Base-by-base conservation (phyloP, 2,888 invertebrate genomes). In the Liopterus haemorrhoidalis region DNA sequence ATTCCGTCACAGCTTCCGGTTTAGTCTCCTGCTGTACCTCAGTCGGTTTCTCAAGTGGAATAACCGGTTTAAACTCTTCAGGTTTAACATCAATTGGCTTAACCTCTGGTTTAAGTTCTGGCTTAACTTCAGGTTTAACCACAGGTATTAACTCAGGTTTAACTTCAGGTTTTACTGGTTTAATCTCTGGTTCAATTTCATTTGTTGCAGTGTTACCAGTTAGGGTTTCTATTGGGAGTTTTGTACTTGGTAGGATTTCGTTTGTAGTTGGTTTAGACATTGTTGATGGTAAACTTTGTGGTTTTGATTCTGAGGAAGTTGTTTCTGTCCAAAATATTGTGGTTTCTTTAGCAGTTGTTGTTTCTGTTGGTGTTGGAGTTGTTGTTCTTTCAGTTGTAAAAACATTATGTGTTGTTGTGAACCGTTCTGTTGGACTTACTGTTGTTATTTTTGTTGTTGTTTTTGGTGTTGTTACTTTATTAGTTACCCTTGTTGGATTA, bases 131-230 rank as follows among this genome's bases (percentile, higher is more conserved):
- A n/a, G n/a, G n/a, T n/a, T n/a, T n/a, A n/a, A n/a, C n/a, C n/a
- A n/a, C n/a, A n/a, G n/a, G n/a, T n/a, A n/a, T n/a, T n/a, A n/a
- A n/a, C n/a, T n/a, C n/a, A n/a, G n/a, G n/a, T n/a, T n/a, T n/a
- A n/a, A n/a, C n/a, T n/a, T n/a, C n/a, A 21, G 48, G 43, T 41
- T 50, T 40, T 19, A 42, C 32, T 4, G 58, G 55, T 33, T 53
- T 56, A 15, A 32, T 40, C 5, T 46, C 49, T 11, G 56, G 50
- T 50, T 61, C 60, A 30, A 63, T 63, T 56, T 64, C 64, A 48
- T 65, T 65, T 11, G 60, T 60, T 4, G 56, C 59, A 3, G 56
- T 49, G 52, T 63, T 63, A 20, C 62, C 62, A 47, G 49, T 60
- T 8, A 60, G 57, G 6, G 50, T 54, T 31, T 53, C 57, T 25